Evolutionary conservation across 2,113 vertebrate genomes (phyloP).

Genomic region (Lasiurus cinereus): DNA sequence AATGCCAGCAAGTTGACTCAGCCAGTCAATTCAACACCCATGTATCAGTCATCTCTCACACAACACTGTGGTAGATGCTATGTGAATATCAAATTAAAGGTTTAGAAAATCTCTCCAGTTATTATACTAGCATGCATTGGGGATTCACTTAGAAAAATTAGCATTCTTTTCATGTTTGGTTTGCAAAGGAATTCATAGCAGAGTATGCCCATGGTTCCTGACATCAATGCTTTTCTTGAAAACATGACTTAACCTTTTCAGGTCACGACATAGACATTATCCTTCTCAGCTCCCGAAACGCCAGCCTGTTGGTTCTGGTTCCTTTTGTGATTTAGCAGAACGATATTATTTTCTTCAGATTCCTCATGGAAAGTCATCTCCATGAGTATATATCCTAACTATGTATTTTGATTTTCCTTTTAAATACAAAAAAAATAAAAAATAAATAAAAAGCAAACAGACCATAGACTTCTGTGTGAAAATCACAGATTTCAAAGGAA

Average conservation of each 20-base stretch:
- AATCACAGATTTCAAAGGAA: conserved; percentile 67
- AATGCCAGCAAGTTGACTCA: neutral
- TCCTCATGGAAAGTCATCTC: neutral
- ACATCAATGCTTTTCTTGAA: neutral
- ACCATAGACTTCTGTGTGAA: neutral
- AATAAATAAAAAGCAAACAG: neutral
- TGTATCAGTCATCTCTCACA: neutral
- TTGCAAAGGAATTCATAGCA: neutral
- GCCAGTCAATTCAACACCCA: neutral
- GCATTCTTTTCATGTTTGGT: neutral
- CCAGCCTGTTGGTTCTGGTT: neutral
- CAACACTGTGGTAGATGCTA: neutral
- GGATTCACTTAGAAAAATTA: neutral
- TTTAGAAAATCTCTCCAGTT: neutral
- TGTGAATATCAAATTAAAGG: neutral
- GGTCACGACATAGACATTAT: fast-evolving
- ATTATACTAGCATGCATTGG: neutral
- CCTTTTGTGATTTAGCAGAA: neutral
- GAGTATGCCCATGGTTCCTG: neutral
- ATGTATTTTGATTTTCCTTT: conserved; percentile 46
- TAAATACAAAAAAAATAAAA: conserved; percentile 59
- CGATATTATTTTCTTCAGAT: neutral
- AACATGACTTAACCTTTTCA: neutral
- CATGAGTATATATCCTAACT: neutral
- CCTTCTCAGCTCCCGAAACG: neutral